Percentiles rank a stretch among this genome's conserved stretches.
These are phyloP conservation scores for Microtus pennsylvanicus DNA, from an alignment of 2,113 vertebrate species.

Conservation along the genomic window DNA sequence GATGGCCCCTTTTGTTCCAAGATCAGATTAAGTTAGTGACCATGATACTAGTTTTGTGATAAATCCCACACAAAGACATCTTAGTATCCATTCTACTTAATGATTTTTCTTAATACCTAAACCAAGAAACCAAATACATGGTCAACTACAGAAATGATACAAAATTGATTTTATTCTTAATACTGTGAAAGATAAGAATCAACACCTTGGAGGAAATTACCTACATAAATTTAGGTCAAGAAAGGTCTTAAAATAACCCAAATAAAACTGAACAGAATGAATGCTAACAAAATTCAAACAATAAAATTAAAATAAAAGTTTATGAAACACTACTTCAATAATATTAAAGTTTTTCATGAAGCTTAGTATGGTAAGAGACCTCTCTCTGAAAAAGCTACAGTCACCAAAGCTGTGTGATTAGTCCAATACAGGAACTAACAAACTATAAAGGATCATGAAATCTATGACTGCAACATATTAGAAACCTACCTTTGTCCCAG, in stretches of 20 bases:
- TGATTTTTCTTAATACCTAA: constrained; percentile 46
- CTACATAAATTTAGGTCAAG: not conserved
- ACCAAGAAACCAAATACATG: constrained; percentile 46
- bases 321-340: not conserved
- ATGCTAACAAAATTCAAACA: constrained; percentile 47
- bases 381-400: constrained; percentile 43
- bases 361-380: constrained; percentile 38
- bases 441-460: constrained; percentile 16
- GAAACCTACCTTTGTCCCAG: not conserved
- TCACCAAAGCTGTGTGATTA: not conserved
- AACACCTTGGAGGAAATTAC: constrained; percentile 30
- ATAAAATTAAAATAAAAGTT: constrained; percentile 38
- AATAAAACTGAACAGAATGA: constrained; percentile 55
- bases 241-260: constrained; percentile 37
- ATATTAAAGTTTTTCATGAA: not conserved
- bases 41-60: not conserved
- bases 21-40: not conserved
- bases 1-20: not conserved
- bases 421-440: constrained; percentile 14
- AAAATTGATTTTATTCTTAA: constrained; percentile 47
- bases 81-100: not conserved
- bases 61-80: not conserved
- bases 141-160: constrained; percentile 37
- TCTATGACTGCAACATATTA: constrained; percentile 29
- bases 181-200: constrained; percentile 14